A percentile compares a stretch with the other conserved stretches of the same genome.
Evolutionary conservation across 2,113 vertebrate species (phyloP).

Genomic region (Myxocyprinus asiaticus): DNA sequence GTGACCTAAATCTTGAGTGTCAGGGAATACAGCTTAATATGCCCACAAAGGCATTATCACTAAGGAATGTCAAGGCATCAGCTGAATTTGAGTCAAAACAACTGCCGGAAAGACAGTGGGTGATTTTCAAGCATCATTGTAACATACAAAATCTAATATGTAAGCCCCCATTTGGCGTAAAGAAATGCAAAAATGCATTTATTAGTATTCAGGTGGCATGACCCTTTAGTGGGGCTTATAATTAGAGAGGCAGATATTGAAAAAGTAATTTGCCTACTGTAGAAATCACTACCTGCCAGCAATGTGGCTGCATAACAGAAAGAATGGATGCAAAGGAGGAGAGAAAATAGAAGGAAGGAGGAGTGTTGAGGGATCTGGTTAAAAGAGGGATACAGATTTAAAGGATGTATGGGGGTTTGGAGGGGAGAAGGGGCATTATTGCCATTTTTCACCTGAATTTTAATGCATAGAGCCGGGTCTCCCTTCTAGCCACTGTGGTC

Average conservation of each 20-base stretch:
- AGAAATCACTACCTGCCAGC: slow-evolving; percentile 81
- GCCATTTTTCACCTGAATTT: slow-evolving; percentile 75
- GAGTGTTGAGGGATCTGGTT: slow-evolving; percentile 37
- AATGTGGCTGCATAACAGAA: slow-evolving; percentile 70
- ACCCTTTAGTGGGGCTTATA: slow-evolving; percentile 77
- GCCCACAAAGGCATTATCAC: not conserved
- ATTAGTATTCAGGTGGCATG: slow-evolving; percentile 77
- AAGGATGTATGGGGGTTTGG: slow-evolving; percentile 41
- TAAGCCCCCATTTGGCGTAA: slow-evolving; percentile 54
- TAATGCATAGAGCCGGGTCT: slow-evolving; percentile 69
- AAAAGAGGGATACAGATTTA: slow-evolving; percentile 59
- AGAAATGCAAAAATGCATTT: slow-evolving; percentile 61
- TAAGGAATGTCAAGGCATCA: not conserved
- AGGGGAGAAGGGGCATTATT: slow-evolving; percentile 70
- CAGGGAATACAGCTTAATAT: slow-evolving; percentile 17
- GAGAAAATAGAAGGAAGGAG: slow-evolving; percentile 42
- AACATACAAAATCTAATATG: slow-evolving; percentile 35
- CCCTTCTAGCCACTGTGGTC: slow-evolving; percentile 62
- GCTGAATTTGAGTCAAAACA: not conserved
- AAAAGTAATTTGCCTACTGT: slow-evolving; percentile 80
- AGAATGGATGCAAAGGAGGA: slow-evolving; percentile 23
- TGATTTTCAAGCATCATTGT: not conserved
- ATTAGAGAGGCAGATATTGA: slow-evolving; percentile 79
- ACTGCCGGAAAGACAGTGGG: not conserved
- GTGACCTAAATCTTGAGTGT: slow-evolving; percentile 31